Base-by-base conservation (phyloP, 2,797 vertebrate genomes). In the Melanotaenia pygmaea region DNA sequence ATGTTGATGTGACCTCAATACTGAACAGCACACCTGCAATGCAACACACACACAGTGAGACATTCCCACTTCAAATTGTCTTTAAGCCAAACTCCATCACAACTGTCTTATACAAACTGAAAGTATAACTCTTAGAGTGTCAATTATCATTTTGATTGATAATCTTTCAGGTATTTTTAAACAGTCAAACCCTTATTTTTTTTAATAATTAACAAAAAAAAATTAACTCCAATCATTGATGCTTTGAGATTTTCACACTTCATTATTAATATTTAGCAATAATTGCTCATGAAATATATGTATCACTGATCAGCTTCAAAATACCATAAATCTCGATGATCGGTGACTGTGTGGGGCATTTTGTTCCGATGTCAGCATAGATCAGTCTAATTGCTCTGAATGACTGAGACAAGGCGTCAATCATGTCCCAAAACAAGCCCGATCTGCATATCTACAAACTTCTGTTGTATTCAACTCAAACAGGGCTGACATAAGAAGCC, bases 1-100 rank as follows among this genome's bases (percentile, higher is more conserved):
- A 99, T 2, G 97, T 99, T 26, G 98, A 99, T 13, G 98, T 99
- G 88, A 99, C 98, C 88, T 99, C 98, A 0, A 99, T 99, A 85
- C 98, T 99, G 93, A 99, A 99, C 74, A 99, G 93, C 80, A 99
- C 98, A 0, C 98, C 97, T 99, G 93, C 5, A 70, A 43, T 18
- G 16, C 38, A 28, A 84, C 12, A 67, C 59, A 81, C 45, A 82
- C 18, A 54, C 28, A 50, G 20, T 53, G 35, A 66, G 24, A 70
- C 20, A 53, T 50, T 40, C 18, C 13, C 10, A 67, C 10, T 45
- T 3, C 14, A 1, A 40, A 6, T n/a, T 20, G 37, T 51, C 0
- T n/a, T 22, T 3, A 53, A 64, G 16, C n/a, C 13, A 47, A 26
- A 26, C 9, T 38, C 14, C 12, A 40, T 13, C 20, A 43, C 35